Evolutionary conservation across 2,113 vertebrate genomes (phyloP).

Genomic region (Casuarius casuarius): DNA sequence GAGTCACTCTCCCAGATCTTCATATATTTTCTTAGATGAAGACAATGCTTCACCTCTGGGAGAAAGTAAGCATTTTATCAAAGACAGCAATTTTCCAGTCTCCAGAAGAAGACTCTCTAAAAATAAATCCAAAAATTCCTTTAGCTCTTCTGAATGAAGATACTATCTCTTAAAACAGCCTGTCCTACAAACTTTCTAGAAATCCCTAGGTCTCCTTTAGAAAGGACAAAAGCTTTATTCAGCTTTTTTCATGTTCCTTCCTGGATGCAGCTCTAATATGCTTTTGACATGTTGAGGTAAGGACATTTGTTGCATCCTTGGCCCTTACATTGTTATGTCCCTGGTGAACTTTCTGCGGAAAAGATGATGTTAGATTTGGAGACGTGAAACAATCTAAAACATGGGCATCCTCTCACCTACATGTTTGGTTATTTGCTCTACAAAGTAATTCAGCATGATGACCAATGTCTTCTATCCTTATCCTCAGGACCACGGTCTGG

Average conservation of each 20-base stretch:
- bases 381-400: neutral
- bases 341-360: neutral
- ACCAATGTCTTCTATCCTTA: neutral
- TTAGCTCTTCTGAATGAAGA: neutral
- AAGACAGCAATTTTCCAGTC: neutral
- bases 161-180: neutral
- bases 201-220: neutral
- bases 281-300: neutral
- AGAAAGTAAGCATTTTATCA: neutral
- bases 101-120: neutral
- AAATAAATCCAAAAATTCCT: neutral
- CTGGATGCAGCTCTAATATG: neutral
- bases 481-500: neutral
- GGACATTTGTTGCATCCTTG: neutral
- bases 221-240: neutral
- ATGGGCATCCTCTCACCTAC: rapidly evolving
- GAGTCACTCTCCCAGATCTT: neutral
- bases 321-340: neutral
- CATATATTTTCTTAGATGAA: neutral
- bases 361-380: neutral
- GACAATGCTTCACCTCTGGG: neutral
- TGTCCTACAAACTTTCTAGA: neutral
- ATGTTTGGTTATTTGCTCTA: neutral
- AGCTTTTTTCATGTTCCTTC: neutral
- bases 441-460: neutral